Evolutionary conservation across 2,888 invertebrate species (phyloP).

Genomic region (Dryobota labecula): DNA sequence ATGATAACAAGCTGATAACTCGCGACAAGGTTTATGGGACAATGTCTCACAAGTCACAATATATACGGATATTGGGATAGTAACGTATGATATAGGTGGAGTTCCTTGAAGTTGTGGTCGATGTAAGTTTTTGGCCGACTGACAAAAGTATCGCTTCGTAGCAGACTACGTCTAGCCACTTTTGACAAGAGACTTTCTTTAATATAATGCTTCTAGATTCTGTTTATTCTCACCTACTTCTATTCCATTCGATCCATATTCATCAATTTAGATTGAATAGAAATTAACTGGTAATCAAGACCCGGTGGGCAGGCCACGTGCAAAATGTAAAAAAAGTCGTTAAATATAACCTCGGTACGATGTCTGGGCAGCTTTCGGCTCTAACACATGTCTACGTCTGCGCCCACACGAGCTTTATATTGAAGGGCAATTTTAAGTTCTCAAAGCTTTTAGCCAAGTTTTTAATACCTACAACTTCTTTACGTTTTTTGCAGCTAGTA

Average conservation of each 20-base stretch:
- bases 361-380: slow-evolving; percentile 32
- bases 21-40: slow-evolving; percentile 16
- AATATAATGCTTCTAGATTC: slow-evolving; percentile 1
- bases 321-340: slow-evolving; percentile 36
- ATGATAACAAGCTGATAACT: slow-evolving; percentile 25
- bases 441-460: slow-evolving; percentile 29
- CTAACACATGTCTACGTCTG: slow-evolving; percentile 36
- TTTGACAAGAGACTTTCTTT: not conserved
- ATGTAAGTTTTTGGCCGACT: slow-evolving; percentile 36
- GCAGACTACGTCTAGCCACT: slow-evolving; percentile 37
- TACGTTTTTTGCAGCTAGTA: not conserved
- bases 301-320: slow-evolving; percentile 38
- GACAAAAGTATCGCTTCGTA: slow-evolving; percentile 35
- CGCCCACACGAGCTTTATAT: slow-evolving; percentile 45
- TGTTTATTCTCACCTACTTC: not conserved
- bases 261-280: not conserved
- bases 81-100: not conserved
- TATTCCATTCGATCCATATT: not conserved
- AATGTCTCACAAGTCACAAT: slow-evolving; percentile 5
- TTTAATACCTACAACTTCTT: slow-evolving; percentile 15
- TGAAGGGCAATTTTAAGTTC: slow-evolving; percentile 41
- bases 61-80: not conserved
- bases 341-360: slow-evolving; percentile 38
- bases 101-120: slow-evolving; percentile 5
- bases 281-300: slow-evolving; percentile 18